Conservation (phyloP, 2,113 vertebrate species). For the Hystrix cristata region DNA sequence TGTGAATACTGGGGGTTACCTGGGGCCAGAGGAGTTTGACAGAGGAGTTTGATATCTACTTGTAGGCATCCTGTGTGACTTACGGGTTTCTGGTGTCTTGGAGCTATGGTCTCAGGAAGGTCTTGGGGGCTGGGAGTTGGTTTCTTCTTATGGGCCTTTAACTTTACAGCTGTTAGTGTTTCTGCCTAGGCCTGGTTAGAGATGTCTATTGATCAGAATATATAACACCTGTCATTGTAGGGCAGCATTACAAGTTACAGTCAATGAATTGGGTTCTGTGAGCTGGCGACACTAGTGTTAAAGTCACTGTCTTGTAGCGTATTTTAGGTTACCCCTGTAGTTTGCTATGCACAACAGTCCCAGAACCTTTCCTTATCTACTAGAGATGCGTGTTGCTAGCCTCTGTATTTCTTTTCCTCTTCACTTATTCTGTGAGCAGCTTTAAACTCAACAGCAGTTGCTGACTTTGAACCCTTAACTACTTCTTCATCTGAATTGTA, state of each 20-base stretch:
- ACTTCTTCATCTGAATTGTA: slow-evolving; percentile 74
- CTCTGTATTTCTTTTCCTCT: background rate
- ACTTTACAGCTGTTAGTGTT: too few species aligned
- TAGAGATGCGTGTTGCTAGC: background rate
- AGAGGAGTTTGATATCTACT: too few species aligned
- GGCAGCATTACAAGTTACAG: background rate
- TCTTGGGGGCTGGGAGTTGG: too few species aligned
- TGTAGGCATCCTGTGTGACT: too few species aligned
- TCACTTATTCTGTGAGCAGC: slow-evolving; percentile 70
- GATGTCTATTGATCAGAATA: too few species aligned
- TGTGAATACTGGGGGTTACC: too few species aligned
- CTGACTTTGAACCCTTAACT: slow-evolving; percentile 74
- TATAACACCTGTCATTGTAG: background rate
- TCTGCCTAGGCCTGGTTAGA: too few species aligned
- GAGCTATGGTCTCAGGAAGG: too few species aligned
- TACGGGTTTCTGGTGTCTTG: too few species aligned
- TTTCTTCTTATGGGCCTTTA: too few species aligned
- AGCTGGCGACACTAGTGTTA: background rate
- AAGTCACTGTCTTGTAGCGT: accelerated
- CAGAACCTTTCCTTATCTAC: background rate
- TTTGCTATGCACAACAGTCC: background rate
- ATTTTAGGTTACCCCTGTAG: background rate
- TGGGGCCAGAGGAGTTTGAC: too few species aligned
- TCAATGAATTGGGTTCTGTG: background rate
- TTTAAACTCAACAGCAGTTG: slow-evolving; percentile 63